Base-by-base conservation (phyloP, 1,140 invertebrate genomes). In the Bombus terrestris region DNA sequence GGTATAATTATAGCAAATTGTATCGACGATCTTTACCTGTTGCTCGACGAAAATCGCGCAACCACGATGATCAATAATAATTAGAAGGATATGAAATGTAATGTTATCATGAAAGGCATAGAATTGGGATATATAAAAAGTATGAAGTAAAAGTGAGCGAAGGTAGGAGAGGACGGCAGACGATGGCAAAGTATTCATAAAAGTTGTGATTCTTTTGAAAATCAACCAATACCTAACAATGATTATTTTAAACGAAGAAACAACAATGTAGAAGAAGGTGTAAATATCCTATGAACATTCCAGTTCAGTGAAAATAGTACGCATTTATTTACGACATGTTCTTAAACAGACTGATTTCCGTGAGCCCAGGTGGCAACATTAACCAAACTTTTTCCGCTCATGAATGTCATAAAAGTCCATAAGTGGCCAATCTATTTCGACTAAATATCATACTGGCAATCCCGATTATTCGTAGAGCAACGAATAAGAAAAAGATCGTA, bases 341-440 rank as follows among this genome's bases (percentile, higher is more conserved):
- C 79, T 89, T 87, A 87, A 91, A 89, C 72, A 53, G 80, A 83
- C 69, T 62, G 77, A 89, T 88, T 87, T 89, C 80, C 89, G 88
- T 84, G 88, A 93, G 91, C 93, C 94, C 93, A 95, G 94, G 94
- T 95, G 94, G 93, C 91, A 93, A 92, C 91, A 92, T 94, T 95
- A 95, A 95, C 94, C 95, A 94, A 95, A 95, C 94, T 94, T 95
- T 95, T 95, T 93, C 92, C 88, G 79, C 74, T 78, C 47, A 73
- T 53, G 86, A 83, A 87, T 89, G 85, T 92, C 91, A 91, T 64
- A 64, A 39, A 85, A 69, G 37, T 82, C 85, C 83, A 62, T 69
- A 53, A 84, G 47, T 39, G 57, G n/a, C 18, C 57, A 71, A 77
- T 53, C 25, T 41, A 47, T 74, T 37, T 13, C 32, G 2, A 37